Evolutionary conservation across 1,140 invertebrate genomes (phyloP), one percentile per base, ranked within the genome.

Genomic region (Chelonus insularis): DNA sequence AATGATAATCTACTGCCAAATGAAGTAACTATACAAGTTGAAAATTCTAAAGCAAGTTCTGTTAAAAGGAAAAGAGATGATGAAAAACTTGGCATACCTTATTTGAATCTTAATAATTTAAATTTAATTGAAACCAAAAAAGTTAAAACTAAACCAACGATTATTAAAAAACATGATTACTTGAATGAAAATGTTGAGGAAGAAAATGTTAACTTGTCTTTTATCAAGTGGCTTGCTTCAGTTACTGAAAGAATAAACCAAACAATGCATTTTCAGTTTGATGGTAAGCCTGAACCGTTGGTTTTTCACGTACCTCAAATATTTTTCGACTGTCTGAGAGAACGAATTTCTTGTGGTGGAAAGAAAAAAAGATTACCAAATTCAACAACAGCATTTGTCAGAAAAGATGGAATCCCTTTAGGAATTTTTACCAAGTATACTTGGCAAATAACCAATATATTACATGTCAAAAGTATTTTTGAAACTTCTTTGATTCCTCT

Each of bases 231-330:
- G 90, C 78, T 92, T 2, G 84, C 85, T 0, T 89, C 87, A 60
- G 88, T 91, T 18, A 91, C 89, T 11, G 90, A 92, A 74, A 80
- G 87, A 55, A 90, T 93, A 52, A 92, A 93, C 77, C 86, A 89
- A 72, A 86, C 88, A 3, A 91, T 93, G 89, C 88, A 91, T 77
- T 91, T 87, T 75, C 87, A 89, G 66, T 89, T 90, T 70, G 82
- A 84, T 74, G 90, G 89, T 59, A 86, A 85, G 75, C 87, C 90
- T 5, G 87, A 90, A 23, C 86, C 89, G 0, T 72, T 91, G 21
- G 84, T 89, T 23, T 92, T 91, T 72, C 87, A 89, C 68, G 86
- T 88, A 37, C 89, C 89, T 3, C 83, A 87, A 78, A 71, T 82
- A 48, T 91, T 91, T 77, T 92, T 91, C 74, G 86, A 90, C 50